These are phyloP conservation scores for Erpornis zantholeuca DNA, from an alignment of 2,113 vertebrate genomes.

Conservation along the genomic window DNA sequence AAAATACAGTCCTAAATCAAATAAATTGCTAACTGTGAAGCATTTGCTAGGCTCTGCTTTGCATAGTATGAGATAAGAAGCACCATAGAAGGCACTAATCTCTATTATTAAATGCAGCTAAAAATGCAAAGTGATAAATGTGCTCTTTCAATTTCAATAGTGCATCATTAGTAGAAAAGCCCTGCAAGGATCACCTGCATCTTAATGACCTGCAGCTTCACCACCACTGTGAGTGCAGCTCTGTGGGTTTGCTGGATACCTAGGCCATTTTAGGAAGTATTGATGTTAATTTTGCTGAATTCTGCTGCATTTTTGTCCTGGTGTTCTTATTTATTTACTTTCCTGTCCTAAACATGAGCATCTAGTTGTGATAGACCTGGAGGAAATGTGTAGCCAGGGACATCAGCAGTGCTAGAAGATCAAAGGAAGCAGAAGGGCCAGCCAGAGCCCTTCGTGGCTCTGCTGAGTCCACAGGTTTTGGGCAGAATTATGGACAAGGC, in stretches of 20 bases:
- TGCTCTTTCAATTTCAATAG: not conserved
- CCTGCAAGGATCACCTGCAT: not conserved
- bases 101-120: not conserved
- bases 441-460: not conserved
- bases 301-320: not conserved
- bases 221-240: not conserved
- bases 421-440: not conserved
- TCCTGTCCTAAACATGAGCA: not conserved
- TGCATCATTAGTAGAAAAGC: not conserved
- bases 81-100: not conserved
- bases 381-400: not conserved
- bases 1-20: slow-evolving; percentile 22
- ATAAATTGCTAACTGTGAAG: not conserved
- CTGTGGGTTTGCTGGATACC: not conserved
- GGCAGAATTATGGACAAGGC: slow-evolving; percentile 7
- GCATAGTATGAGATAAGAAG: not conserved
- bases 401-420: not conserved
- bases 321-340: not conserved
- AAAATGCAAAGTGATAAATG: not conserved
- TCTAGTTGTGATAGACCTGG: not conserved
- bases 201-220: not conserved
- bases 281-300: not conserved
- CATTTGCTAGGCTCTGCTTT: not conserved
- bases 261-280: not conserved
- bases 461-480: slow-evolving; percentile 16